Evolutionary conservation across 2,888 invertebrate genomes (phyloP), one percentile per base, ranked within the genome.

Genomic region (Clivina fossor): DNA sequence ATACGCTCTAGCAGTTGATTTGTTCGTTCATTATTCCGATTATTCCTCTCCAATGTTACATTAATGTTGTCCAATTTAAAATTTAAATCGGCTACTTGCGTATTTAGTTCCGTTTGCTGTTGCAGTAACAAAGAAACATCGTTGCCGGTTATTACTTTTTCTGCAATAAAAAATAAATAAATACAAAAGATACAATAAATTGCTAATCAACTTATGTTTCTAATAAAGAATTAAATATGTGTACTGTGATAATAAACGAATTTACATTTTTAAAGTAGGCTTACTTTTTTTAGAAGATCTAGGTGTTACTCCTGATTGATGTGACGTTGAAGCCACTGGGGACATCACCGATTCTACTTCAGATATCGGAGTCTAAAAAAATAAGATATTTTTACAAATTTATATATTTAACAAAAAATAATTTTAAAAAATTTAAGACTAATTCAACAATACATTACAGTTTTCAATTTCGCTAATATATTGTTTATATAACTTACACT

Each of bases 401-500:
- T 24, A 24, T 24, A 24, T 24, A 7, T 24, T 24, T 24, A 24
- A 7, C n/a, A n/a, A n/a, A n/a, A n/a, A n/a, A n/a, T n/a, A n/a
- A n/a, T n/a, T n/a, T n/a, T n/a, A n/a, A 24, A 9, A 24, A 24
- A 24, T 24, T 24, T 24, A 24, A 24, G 26, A 24, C 4, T 24
- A 24, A 24, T 4, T 24, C 26, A 24, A 24, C n/a, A n/a, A n/a
- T n/a, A n/a, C n/a, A n/a, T n/a, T n/a, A 8, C 26, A 26, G 8
- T 7, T 7, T 26, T 26, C 26, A 8, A 26, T 7, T 7, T 26
- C 5, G 8, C 8, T 8, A 26, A 26, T 26, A 26, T 8, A 7
- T 8, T 26, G 8, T 26, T 9, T 28, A 18, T 46, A 18, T 16
- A n/a, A 46, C 20, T 46, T 46, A 46, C 46, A 32, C 3, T 46